phyloP scores from a whole-genome alignment of 2,888 invertebrate genomes.

The Hesperia comma region DNA sequence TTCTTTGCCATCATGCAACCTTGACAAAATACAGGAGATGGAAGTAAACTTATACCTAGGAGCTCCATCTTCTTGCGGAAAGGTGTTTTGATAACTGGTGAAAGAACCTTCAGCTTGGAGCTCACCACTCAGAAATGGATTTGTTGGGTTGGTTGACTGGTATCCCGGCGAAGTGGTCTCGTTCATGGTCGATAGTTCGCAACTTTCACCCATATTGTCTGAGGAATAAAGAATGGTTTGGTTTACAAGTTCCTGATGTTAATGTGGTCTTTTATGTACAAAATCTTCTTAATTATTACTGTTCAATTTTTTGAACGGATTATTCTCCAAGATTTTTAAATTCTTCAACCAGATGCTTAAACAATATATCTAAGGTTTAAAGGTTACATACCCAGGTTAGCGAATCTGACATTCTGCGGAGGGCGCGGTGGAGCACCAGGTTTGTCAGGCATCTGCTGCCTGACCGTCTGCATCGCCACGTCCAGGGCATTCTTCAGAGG shows the following conservation, averaged over 20 bases:
- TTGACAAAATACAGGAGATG: background rate
- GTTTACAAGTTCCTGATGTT: too few species aligned
- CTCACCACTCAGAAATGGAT: conserved; percentile 75
- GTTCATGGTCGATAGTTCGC: conserved; percentile 85
- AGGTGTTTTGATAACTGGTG: conserved; percentile 80
- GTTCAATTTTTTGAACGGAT: too few species aligned
- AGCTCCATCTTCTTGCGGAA: conserved; percentile 77
- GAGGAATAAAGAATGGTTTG: conserved; percentile 27
- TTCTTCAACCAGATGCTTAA: background rate
- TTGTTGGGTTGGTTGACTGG: conserved; percentile 84
- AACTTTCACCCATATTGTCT: conserved; percentile 79
- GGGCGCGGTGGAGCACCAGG: conserved; percentile 76
- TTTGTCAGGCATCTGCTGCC: conserved; percentile 90
- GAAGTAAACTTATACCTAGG: conserved; percentile 60
- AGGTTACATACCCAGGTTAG: conserved; percentile 71
- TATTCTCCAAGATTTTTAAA: too few species aligned
- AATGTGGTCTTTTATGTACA: background rate
- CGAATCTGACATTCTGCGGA: conserved; percentile 82
- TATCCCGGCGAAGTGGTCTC: conserved; percentile 75
- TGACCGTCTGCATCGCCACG: conserved; percentile 92
- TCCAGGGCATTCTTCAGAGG: conserved; percentile 90
- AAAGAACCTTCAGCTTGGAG: conserved; percentile 83
- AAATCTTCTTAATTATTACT: too few species aligned
- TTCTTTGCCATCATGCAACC: background rate
- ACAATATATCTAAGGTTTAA: background rate